A percentile compares a stretch with the other conserved stretches of the same genome.
phyloP scores from a whole-genome alignment of 2,113 vertebrate genomes.

The Gymnocephalus cernua region DNA sequence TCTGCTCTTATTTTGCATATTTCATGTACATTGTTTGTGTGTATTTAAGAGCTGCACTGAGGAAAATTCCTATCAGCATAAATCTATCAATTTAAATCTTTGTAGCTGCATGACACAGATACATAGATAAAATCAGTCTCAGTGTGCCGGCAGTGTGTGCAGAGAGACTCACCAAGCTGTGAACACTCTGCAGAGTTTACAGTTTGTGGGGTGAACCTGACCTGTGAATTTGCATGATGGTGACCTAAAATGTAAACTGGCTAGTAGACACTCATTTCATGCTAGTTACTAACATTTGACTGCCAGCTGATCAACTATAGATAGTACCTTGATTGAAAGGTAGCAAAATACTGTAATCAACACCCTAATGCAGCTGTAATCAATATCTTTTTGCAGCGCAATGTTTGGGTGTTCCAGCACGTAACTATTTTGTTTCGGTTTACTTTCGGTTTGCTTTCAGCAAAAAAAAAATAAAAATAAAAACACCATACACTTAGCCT shows the following conservation, averaged over 20 bases:
- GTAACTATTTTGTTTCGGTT: not conserved
- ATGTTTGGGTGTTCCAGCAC: not conserved
- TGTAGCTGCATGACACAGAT: not conserved
- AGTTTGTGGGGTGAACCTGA: constrained; percentile 2
- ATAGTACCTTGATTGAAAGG: not conserved
- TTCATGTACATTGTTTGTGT: no score
- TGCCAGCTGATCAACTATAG: not conserved
- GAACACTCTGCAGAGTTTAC: not conserved
- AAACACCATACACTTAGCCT: not conserved
- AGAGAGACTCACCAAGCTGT: not conserved
- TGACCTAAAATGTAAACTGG: not conserved
- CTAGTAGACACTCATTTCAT: not conserved
- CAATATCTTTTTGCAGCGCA: not conserved
- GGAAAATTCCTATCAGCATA: no score
- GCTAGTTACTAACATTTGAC: not conserved
- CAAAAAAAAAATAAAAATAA: not conserved
- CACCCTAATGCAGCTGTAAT: not conserved
- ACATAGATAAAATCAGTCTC: not conserved
- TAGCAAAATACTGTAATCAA: not conserved
- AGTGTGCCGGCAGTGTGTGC: not conserved
- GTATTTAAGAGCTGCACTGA: no score
- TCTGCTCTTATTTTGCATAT: no score
- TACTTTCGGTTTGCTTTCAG: not conserved
- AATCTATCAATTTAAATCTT: not conserved
- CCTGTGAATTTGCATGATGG: constrained; percentile 1